Conservation (phyloP, 2,113 vertebrate genomes). For the Ovis aries region ARS-UI_Ramb_v3.0 NC_056057.1:59026001-59026500, state of each 20-base stretch:
- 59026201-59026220: background rate
- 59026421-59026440: background rate
- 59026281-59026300: background rate
- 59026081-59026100: background rate
- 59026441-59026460: background rate
- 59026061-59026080: background rate
- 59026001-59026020: background rate
- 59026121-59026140: background rate
- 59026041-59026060: background rate
- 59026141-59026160: background rate
- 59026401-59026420: background rate
- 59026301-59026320: background rate
- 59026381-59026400: background rate
- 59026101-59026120: background rate
- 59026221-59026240: background rate
- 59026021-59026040: background rate
- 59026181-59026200: background rate
- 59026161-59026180: background rate
- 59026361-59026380: background rate
- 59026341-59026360: background rate
- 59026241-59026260: background rate
- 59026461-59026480: background rate
- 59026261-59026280: background rate
- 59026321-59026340: background rate
- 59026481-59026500: background rate